Evolutionary conservation across 2,113 vertebrate species (phyloP).

Genomic region (pig (Sus scrofa)): DNA sequence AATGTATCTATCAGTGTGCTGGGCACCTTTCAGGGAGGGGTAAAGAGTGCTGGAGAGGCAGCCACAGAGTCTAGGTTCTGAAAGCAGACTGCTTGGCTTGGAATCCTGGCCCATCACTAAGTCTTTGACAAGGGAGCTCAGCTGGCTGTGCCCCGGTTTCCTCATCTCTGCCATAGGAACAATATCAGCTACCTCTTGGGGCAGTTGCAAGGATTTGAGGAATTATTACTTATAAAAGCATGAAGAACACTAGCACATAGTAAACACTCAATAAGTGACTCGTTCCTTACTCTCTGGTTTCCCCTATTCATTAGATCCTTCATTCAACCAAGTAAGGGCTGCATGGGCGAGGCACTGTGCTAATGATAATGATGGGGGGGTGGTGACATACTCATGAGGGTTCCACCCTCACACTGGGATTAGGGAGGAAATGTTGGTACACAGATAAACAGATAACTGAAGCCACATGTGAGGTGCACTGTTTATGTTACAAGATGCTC

Average conservation of each 20-base stretch:
- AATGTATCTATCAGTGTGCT: rapidly evolving
- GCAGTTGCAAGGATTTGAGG: not conserved
- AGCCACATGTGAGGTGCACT: not conserved
- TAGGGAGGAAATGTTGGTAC: not conserved
- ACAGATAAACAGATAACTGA: not conserved
- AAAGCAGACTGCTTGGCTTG: not conserved
- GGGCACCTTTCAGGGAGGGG: not conserved
- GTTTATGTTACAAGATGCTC: not conserved
- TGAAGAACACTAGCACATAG: not conserved
- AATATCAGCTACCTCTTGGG: not conserved
- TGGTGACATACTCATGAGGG: rapidly evolving
- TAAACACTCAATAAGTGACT: not conserved
- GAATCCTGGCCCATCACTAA: not conserved
- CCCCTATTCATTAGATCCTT: not conserved
- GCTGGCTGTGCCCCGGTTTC: not conserved
- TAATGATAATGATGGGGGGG: not conserved
- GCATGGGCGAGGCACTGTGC: not conserved
- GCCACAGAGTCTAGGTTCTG: not conserved
- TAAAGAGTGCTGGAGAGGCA: not conserved
- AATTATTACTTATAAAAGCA: not conserved
- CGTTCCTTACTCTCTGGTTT: not conserved
- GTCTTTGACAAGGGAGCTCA: slow-evolving; percentile 14
- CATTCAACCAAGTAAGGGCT: not conserved
- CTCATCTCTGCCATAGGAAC: not conserved
- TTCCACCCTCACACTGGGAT: not conserved